A percentile compares a stretch with the other conserved stretches of the same genome.
Evolutionary conservation across 1,140 invertebrate species (phyloP).

Genomic region (Rhagoletis pomonella): DNA sequence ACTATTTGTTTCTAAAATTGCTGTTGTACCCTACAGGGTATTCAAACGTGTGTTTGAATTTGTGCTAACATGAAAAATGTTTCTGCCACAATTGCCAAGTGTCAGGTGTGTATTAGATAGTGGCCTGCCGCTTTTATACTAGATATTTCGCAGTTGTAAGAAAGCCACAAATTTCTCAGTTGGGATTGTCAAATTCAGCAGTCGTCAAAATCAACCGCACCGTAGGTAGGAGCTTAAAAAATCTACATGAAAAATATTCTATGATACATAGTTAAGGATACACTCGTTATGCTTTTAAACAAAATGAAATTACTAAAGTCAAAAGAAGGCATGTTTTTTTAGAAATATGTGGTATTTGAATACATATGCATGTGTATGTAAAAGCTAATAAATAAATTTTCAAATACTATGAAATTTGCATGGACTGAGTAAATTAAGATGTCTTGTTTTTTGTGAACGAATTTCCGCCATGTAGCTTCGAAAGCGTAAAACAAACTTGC

Average conservation of each 20-base stretch:
- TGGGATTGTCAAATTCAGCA: constrained; percentile 46
- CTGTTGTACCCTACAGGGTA: too few species aligned
- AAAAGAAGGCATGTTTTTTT: too few species aligned
- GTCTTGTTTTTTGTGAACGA: too few species aligned
- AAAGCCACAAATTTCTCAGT: constrained; percentile 43
- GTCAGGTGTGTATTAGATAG: constrained; percentile 30
- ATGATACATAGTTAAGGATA: not conserved
- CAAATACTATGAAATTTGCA: too few species aligned
- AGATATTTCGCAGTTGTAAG: constrained; percentile 2
- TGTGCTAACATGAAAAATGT: constrained; percentile 35
- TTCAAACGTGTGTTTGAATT: not conserved
- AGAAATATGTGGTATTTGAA: too few species aligned
- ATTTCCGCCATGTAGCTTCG: too few species aligned
- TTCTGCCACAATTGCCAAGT: constrained; percentile 46
- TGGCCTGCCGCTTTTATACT: not conserved
- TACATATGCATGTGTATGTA: too few species aligned
- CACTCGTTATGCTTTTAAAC: not conserved
- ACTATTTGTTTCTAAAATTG: too few species aligned
- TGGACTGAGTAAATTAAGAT: too few species aligned
- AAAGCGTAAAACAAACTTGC: too few species aligned
- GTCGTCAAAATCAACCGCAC: constrained; percentile 28
- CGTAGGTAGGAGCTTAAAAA: not conserved
- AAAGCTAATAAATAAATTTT: too few species aligned
- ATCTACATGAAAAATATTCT: not conserved
- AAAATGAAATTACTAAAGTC: too few species aligned